Evolutionary conservation across 2,888 invertebrate species (phyloP).

Genomic region (Scaptomyza flava): DNA sequence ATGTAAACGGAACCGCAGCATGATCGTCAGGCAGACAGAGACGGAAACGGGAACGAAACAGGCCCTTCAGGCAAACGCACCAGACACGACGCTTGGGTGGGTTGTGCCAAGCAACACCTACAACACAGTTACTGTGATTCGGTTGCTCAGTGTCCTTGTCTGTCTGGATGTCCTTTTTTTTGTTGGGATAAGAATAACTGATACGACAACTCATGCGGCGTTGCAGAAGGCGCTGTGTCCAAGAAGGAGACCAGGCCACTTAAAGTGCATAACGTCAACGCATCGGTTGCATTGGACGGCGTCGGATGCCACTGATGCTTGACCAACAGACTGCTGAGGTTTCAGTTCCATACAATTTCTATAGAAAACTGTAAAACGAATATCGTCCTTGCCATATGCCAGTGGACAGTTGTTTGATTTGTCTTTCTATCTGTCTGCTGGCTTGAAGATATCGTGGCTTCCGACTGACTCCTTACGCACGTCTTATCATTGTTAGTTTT

Average conservation of each 20-base stretch:
- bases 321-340: conserved; percentile 51
- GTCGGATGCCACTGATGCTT: conserved; percentile 57
- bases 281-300: conserved; percentile 5
- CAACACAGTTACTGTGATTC: conserved; percentile 51
- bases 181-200: conserved; percentile 29
- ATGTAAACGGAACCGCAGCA: conserved; percentile 65
- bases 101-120: conserved; percentile 70
- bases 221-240: conserved; percentile 63
- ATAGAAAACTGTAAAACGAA: conserved; percentile 44
- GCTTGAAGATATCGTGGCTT: conserved; percentile 49
- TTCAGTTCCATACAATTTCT: conserved; percentile 56
- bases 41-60: background rate
- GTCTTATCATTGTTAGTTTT: conserved; percentile 63
- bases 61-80: conserved; percentile 28
- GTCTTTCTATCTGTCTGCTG: conserved; percentile 26
- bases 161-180: conserved; percentile 20
- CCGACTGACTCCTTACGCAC: conserved; percentile 51
- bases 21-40: conserved; percentile 20
- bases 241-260: conserved; percentile 45
- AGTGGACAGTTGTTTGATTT: conserved; percentile 68
- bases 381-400: conserved; percentile 57
- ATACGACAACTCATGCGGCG: conserved; percentile 64
- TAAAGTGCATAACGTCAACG: conserved; percentile 51
- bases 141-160: conserved; percentile 14
- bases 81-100: conserved; percentile 53